A percentile compares a stretch with the other conserved stretches of the same genome.
Conservation (phyloP, 2,113 vertebrate species). For the Lepus americanus region DNA sequence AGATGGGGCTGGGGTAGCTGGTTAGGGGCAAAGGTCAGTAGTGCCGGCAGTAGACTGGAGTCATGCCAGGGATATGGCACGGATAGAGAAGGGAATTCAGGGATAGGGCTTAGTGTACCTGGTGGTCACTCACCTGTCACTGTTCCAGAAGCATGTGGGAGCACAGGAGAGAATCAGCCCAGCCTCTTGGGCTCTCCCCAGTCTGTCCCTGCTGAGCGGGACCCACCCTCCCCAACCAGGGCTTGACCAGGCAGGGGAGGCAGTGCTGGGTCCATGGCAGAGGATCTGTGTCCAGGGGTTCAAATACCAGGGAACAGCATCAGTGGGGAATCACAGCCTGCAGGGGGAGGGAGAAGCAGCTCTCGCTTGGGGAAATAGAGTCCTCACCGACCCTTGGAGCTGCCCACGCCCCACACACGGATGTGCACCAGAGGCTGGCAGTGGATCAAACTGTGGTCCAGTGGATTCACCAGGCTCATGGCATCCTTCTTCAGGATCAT, state of each 20-base stretch:
- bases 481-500: constrained; percentile 98
- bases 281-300: constrained; percentile 76
- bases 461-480: constrained; percentile 94
- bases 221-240: constrained; percentile 76
- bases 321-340: constrained; percentile 64
- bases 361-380: constrained; percentile 32
- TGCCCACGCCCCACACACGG: constrained; percentile 98
- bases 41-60: constrained; percentile 16
- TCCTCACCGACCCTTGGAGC: constrained; percentile 96
- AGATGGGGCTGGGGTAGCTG: constrained; percentile 44
- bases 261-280: constrained; percentile 75
- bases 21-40: background rate
- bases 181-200: constrained; percentile 75
- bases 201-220: constrained; percentile 67
- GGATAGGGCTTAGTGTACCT: background rate
- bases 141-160: constrained; percentile 82
- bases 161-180: constrained; percentile 80
- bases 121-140: constrained; percentile 87
- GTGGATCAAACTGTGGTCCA: constrained; percentile 94
- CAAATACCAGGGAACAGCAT: constrained; percentile 72
- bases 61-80: background rate
- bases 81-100: background rate
- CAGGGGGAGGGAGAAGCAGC: constrained; percentile 46
- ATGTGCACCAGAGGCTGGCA: constrained; percentile 97
- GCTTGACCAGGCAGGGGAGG: constrained; percentile 70